A percentile compares a stretch with the other conserved stretches of the same genome.
Conservation (phyloP, 2,888 invertebrate genomes). For the Ramazzottius varieornatus region DNA sequence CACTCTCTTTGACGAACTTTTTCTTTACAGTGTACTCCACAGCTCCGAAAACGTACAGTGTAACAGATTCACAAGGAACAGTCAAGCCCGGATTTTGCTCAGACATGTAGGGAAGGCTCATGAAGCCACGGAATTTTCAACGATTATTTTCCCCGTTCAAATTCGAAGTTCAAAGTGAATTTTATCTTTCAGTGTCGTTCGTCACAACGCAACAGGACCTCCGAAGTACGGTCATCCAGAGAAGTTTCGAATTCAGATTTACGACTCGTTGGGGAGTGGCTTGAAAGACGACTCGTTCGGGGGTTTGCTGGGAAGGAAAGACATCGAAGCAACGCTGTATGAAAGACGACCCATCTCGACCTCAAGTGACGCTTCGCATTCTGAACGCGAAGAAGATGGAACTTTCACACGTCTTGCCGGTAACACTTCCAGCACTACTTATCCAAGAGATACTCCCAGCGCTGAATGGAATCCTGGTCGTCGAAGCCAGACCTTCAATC, state of each 20-base stretch:
- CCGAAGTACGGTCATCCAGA: background rate
- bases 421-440: too few relatives aligned
- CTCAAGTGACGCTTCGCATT: too few relatives aligned
- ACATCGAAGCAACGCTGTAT: background rate
- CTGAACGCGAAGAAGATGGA: too few relatives aligned
- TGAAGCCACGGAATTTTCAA: background rate
- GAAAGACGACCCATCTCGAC: background rate
- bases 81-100: conserved; percentile 47
- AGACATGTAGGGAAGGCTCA: conserved; percentile 31
- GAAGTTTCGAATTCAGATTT: conserved; percentile 1
- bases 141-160: background rate
- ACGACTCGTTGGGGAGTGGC: background rate
- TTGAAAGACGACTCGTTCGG: background rate
- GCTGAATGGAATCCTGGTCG: background rate
- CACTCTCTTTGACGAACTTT: too few relatives aligned
- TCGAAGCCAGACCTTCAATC: too few relatives aligned
- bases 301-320: background rate
- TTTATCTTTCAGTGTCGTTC: background rate
- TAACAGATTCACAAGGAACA: conserved; percentile 49
- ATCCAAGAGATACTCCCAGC: too few relatives aligned
- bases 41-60: conserved; percentile 47
- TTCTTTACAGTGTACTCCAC: conserved; percentile 38
- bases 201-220: background rate
- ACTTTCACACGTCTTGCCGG: too few relatives aligned
- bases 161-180: background rate